Percentiles rank a stretch among this genome's conserved stretches.
Conservation (phyloP, 2,113 vertebrate genomes). For the Noctilio leporinus region DNA sequence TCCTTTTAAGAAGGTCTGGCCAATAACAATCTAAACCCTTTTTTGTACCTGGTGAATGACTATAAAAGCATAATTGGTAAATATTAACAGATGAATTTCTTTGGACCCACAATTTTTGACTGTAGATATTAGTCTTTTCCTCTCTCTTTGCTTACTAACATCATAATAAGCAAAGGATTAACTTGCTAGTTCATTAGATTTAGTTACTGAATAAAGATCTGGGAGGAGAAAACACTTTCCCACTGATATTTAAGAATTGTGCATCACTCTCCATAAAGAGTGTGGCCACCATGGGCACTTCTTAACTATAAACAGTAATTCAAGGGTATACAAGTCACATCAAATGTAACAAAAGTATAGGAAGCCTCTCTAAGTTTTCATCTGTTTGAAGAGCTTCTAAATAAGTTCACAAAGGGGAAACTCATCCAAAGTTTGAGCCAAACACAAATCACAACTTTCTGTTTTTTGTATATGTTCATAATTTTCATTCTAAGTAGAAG, state of each 20-base stretch:
- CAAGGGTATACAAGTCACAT: not conserved
- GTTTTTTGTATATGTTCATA: not conserved
- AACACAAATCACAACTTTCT: not conserved
- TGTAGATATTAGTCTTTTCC: not conserved
- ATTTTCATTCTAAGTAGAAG: not conserved
- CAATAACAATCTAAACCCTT: not conserved
- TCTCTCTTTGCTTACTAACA: not conserved
- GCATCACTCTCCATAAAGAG: not conserved
- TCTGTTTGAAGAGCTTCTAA: not conserved
- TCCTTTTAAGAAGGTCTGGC: not conserved
- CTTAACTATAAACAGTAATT: not conserved
- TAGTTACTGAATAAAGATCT: slow-evolving; percentile 1
- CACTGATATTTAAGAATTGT: not conserved
- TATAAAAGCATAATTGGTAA: not conserved
- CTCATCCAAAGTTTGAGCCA: not conserved
- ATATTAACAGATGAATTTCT: not conserved
- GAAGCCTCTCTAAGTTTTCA: not conserved
- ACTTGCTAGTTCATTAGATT: not conserved
- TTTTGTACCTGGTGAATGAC: not conserved
- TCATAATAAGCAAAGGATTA: not conserved
- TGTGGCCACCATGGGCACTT: not conserved
- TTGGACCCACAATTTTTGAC: not conserved
- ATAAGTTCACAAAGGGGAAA: not conserved
- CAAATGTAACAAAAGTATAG: not conserved
- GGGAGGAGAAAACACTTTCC: not conserved